These are phyloP conservation scores for Antechinus flavipes DNA, from an alignment of 2,113 vertebrate genomes.

Conservation along the genomic window DNA sequence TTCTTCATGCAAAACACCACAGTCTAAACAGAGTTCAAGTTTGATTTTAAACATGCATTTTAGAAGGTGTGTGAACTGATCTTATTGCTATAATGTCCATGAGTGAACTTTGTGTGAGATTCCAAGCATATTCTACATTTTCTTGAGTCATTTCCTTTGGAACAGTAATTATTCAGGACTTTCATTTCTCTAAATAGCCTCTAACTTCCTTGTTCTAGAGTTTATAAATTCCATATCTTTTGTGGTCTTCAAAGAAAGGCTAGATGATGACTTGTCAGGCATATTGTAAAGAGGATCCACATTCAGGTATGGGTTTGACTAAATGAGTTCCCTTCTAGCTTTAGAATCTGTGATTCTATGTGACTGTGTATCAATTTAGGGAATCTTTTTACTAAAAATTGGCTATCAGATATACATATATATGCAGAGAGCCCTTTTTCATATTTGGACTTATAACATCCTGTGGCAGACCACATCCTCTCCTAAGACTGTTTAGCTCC, in stretches of 20 bases:
- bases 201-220: background rate
- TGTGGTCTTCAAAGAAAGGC: background rate
- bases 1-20: background rate
- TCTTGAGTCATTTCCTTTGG: background rate
- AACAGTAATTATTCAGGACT: background rate
- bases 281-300: background rate
- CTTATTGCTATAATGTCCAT: constrained; percentile 9
- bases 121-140: background rate
- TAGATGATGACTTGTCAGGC: background rate
- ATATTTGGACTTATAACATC: background rate
- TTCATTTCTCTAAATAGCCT: background rate
- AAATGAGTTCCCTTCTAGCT: background rate
- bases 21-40: background rate
- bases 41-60: constrained; percentile 50
- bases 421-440: background rate
- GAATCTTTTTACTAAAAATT: background rate
- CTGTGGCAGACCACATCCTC: background rate
- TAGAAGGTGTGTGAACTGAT: background rate
- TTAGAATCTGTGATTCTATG: background rate
- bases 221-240: background rate
- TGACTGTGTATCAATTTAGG: background rate
- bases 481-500: background rate
- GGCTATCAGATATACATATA: background rate
- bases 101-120: constrained; percentile 35
- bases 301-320: background rate